Evolutionary conservation across 2,888 invertebrate species (phyloP).

Genomic region (Omphaloscelis lunosa): DNA sequence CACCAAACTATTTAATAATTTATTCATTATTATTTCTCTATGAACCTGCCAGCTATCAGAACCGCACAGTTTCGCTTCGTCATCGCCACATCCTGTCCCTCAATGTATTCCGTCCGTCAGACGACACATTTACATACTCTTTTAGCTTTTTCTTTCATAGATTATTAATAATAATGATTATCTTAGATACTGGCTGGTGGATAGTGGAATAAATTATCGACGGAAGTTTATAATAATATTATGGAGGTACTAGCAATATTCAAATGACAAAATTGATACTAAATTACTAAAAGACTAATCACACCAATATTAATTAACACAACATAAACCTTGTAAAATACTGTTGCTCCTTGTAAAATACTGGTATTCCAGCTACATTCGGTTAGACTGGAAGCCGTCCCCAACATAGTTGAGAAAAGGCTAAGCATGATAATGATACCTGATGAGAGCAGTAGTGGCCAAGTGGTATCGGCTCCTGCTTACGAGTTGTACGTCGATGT

Average conservation of each 20-base stretch:
- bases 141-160: slow-evolving; percentile 61
- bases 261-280: neutral
- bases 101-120: slow-evolving; percentile 62
- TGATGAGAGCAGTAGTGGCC: too few relatives aligned
- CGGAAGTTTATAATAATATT: too few relatives aligned
- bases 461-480: too few relatives aligned
- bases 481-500: too few relatives aligned
- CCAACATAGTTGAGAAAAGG: neutral
- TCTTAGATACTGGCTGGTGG: slow-evolving; percentile 25
- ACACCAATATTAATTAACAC: neutral
- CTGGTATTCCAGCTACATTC: neutral
- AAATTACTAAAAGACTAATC: neutral
- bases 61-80: slow-evolving; percentile 67
- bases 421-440: neutral
- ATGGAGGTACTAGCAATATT: too few relatives aligned
- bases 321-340: neutral
- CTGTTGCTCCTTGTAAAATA: neutral
- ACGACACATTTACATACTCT: slow-evolving; percentile 74
- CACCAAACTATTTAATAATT: slow-evolving; percentile 18
- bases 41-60: slow-evolving; percentile 14
- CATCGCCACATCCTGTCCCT: slow-evolving; percentile 77
- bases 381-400: too few relatives aligned
- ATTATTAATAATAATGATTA: slow-evolving; percentile 47
- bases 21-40: slow-evolving; percentile 39
- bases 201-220: neutral